Percentiles rank a stretch among this genome's conserved stretches.
Conservation (phyloP, 2,888 invertebrate genomes). For the Aphodius sticticus region DNA sequence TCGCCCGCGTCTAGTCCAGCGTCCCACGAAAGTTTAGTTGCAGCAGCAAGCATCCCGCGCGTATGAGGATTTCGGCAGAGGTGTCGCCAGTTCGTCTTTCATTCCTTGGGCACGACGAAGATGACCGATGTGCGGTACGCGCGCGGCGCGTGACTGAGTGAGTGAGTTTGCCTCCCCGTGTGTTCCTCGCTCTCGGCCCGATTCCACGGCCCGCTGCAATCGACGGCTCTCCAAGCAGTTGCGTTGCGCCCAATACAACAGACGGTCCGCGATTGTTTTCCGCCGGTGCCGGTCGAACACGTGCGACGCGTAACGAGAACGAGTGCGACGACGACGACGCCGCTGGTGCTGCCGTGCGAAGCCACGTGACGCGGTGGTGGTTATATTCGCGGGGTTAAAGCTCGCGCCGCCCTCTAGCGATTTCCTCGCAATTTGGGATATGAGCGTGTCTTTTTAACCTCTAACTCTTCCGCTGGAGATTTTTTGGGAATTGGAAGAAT, state of each 20-base stretch:
- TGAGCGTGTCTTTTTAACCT: neutral
- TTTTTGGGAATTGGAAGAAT: neutral
- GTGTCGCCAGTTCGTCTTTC: neutral
- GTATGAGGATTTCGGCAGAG: neutral
- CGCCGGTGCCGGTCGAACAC: slow-evolving; percentile 39
- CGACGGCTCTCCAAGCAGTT: slow-evolving; percentile 48
- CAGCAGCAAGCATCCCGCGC: neutral
- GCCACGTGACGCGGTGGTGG: neutral
- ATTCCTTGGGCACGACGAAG: neutral
- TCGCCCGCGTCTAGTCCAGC: neutral
- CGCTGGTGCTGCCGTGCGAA: neutral
- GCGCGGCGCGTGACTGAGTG: slow-evolving; percentile 50
- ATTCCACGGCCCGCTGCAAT: neutral
- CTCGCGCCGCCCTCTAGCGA: neutral
- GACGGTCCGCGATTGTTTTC: slow-evolving; percentile 53
- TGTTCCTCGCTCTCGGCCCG: neutral
- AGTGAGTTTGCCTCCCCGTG: slow-evolving; percentile 42
- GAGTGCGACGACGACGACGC: neutral
- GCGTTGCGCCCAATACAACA: slow-evolving; percentile 53
- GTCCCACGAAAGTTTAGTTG: neutral
- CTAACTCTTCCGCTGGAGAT: neutral
- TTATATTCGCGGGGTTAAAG: neutral
- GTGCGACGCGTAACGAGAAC: slow-evolving; percentile 10
- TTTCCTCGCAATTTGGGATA: neutral
- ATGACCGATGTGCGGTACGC: slow-evolving; percentile 4